phyloP scores from a whole-genome alignment of 2,888 invertebrate species.

The Gastrophysa polygoni region DNA sequence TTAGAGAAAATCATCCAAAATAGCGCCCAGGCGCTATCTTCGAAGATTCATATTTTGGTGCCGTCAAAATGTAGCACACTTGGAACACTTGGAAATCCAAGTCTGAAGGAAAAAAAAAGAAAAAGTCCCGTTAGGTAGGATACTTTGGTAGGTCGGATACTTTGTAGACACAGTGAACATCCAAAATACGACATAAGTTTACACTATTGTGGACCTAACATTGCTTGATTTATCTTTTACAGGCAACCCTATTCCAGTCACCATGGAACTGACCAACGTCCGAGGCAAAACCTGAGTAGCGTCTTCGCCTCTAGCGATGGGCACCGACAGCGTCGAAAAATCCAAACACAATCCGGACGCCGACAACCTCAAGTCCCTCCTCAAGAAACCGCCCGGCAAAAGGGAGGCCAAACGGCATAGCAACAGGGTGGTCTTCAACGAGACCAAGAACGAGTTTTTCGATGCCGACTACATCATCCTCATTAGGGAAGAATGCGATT shows the following conservation, averaged over 20 bases:
- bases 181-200: too few relatives aligned
- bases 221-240: background rate
- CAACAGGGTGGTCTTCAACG: conserved; percentile 86
- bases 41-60: too few relatives aligned
- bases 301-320: conserved; percentile 55
- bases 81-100: too few relatives aligned
- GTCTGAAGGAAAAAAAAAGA: too few relatives aligned
- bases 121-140: too few relatives aligned
- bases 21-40: too few relatives aligned
- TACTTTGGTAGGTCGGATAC: too few relatives aligned
- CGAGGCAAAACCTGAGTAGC: background rate
- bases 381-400: conserved; percentile 73
- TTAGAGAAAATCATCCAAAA: too few relatives aligned
- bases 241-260: background rate
- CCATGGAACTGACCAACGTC: conserved; percentile 11
- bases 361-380: conserved; percentile 72
- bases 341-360: conserved; percentile 66
- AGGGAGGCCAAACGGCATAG: conserved; percentile 63
- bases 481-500: conserved; percentile 86
- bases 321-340: conserved; percentile 52
- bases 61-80: too few relatives aligned
- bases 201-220: too few relatives aligned
- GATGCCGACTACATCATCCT: conserved; percentile 92
- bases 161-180: too few relatives aligned
- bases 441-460: conserved; percentile 88